Percentiles rank a stretch among this genome's conserved stretches.
phyloP scores from a whole-genome alignment of 92 coral and sea anemone species.

The Paragorgia papillata region DNA sequence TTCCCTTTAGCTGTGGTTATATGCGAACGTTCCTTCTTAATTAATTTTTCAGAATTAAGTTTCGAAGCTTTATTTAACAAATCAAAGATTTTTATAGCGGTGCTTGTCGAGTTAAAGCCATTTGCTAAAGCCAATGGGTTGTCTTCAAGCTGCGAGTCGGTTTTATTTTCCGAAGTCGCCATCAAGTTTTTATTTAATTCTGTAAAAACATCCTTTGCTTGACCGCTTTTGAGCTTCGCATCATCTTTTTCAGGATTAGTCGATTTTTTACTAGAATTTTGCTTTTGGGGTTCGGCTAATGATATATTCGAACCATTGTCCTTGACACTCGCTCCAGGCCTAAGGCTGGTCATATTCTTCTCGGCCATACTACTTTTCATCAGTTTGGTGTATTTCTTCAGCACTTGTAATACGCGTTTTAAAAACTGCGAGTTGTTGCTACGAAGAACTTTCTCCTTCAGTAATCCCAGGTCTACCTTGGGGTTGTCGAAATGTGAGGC shows the following conservation, averaged over 20 bases:
- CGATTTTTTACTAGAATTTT: neutral
- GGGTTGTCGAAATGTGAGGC: constrained; percentile 11
- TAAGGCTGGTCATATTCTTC: no score
- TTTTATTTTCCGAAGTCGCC: neutral
- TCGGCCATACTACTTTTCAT: constrained; percentile 35
- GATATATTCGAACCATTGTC: no score
- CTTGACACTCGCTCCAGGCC: no score
- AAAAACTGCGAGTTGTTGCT: constrained; percentile 35
- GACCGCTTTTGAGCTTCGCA: no score
- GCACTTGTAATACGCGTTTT: constrained; percentile 26
- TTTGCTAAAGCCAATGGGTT: neutral
- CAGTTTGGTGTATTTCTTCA: constrained; percentile 38
- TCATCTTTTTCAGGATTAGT: neutral
- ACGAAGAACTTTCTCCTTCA: constrained; percentile 31
- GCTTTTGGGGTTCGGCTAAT: no score
- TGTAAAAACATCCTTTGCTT: no score
- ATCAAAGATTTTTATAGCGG: constrained; percentile 34
- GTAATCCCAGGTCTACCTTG: constrained; percentile 30
- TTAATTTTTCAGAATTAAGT: neutral
- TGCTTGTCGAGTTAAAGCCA: constrained; percentile 11
- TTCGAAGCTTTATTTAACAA: constrained; percentile 11
- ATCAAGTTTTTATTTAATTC: neutral
- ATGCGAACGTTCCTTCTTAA: neutral
- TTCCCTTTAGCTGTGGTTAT: neutral
- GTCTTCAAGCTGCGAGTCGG: neutral